A percentile compares a stretch with the other conserved stretches of the same genome.
Evolutionary conservation across 2,888 invertebrate genomes (phyloP).

Genomic region (Drosophila lutescens): DNA sequence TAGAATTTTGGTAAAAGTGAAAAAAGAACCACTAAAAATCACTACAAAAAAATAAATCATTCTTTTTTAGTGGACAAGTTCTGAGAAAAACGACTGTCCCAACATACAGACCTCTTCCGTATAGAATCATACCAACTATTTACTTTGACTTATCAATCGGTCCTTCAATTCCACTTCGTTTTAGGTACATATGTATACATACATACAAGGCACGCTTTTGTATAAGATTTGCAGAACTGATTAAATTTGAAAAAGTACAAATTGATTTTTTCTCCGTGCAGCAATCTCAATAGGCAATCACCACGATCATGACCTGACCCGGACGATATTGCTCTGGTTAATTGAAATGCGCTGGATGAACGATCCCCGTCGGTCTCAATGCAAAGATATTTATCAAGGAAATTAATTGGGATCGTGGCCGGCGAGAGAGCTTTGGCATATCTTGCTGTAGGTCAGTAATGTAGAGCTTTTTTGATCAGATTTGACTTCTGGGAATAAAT

Average conservation of each 20-base stretch:
- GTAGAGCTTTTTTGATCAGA: constrained; percentile 4
- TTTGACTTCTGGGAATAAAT: constrained; percentile 14
- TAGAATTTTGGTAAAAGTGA: no score
- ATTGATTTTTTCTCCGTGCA: not conserved
- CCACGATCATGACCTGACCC: constrained; percentile 48
- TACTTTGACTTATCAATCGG: no score
- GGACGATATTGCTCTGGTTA: constrained; percentile 19
- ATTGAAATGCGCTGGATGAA: constrained; percentile 46
- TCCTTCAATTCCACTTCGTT: no score
- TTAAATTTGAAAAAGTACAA: not conserved
- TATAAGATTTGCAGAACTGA: no score
- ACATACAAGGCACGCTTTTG: no score
- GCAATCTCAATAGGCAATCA: constrained; percentile 10
- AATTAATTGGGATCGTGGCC: constrained; percentile 44
- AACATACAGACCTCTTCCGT: no score
- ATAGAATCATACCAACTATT: no score
- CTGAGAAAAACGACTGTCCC: no score
- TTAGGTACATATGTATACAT: no score
- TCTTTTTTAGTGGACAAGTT: no score
- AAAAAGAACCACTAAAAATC: no score
- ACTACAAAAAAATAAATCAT: no score
- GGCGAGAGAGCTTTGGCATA: not conserved
- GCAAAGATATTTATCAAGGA: constrained; percentile 49
- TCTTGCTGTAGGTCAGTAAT: constrained; percentile 29
- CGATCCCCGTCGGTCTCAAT: constrained; percentile 11